Base-by-base conservation (phyloP, 37 sponge, comb jelly and placozoan genomes). In the Corticium candelabrum region DNA sequence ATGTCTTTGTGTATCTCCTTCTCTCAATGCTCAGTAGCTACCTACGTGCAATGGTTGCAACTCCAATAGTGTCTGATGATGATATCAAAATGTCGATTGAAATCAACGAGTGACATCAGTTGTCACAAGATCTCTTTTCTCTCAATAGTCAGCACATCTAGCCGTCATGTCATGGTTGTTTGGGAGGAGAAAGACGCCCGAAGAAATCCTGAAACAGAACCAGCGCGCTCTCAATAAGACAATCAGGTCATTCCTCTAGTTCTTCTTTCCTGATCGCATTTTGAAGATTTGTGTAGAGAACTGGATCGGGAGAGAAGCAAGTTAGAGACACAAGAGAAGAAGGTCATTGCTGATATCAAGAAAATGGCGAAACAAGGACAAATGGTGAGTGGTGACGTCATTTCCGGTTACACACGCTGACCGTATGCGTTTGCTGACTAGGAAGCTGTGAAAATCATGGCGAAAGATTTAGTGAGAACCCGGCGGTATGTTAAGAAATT, bases 361-460 rank as follows among this genome's bases (percentile, higher is more conserved):
- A 96, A 96, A 72, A 96, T 96, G 97, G 97, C 97, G 37, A 93
- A 93, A 80, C 88, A 87, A 40, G 97, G 97, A 5, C 93, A 96
- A 57, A 96, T 96, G 97, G 93, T 50, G 88, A 35, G 89, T 89
- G 0, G 93, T 89, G 39, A 89, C 37, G 11, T 15, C 74, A 21
- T 27, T 50, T 21, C 21, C 62, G 21, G 62, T 50, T 50, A 27
- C 62, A 50, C 11, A 21, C 11, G 15, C 62, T 50, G 11, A 50
- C 21, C 11, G 21, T 27, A 50, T 50, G 62, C n/a, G n/a, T n/a
- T n/a, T n/a, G n/a, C n/a, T n/a, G n/a, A n/a, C n/a, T 50, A 50
- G 62, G 62, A 50, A 50, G 62, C 62, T 27, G 62, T 50, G 15
- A 50, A 21, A 50, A 50, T 50, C 62, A 50, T 82, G 79, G 85